Evolutionary conservation across 2,888 invertebrate species (phyloP).

Genomic region (Plagodis pulveraria): DNA sequence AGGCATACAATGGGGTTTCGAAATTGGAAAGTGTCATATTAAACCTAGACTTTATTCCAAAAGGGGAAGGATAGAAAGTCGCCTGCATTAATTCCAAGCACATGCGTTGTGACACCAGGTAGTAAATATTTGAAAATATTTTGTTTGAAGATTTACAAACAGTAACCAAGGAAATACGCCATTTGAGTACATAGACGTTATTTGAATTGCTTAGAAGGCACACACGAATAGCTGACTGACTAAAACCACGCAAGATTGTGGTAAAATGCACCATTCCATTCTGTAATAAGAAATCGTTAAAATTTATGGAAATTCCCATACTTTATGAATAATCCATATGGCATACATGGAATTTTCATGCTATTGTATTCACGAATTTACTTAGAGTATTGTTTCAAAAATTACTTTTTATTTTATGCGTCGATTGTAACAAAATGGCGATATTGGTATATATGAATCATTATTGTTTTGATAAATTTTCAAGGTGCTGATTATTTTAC

Average conservation of each 20-base stretch:
- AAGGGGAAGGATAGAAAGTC: conserved; percentile 39
- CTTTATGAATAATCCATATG: conserved; percentile 25
- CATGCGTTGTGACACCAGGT: conserved; percentile 59
- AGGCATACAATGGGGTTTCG: conserved; percentile 55
- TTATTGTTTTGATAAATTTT: background rate
- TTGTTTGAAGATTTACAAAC: conserved; percentile 64
- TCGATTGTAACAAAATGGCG: conserved; percentile 11
- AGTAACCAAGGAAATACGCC: conserved; percentile 62
- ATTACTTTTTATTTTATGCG: conserved; percentile 12
- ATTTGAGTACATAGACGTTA: conserved; percentile 52
- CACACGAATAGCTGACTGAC: conserved; percentile 20
- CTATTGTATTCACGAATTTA: conserved; percentile 14
- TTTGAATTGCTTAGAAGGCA: conserved; percentile 35
- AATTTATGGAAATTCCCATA: conserved; percentile 34
- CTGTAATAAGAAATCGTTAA: conserved; percentile 28
- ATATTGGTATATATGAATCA: conserved; percentile 15
- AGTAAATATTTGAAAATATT: conserved; percentile 68
- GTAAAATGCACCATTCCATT: conserved; percentile 6
- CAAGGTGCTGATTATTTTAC: too few relatives aligned
- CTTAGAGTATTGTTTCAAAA: conserved; percentile 5
- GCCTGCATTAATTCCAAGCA: conserved; percentile 39
- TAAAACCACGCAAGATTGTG: conserved; percentile 6
- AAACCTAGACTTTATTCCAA: conserved; percentile 46
- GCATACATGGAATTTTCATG: conserved; percentile 8
- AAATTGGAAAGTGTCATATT: conserved; percentile 35